Evolutionary conservation across 2,113 vertebrate species (phyloP).

Genomic region (Lycaon pictus): DNA sequence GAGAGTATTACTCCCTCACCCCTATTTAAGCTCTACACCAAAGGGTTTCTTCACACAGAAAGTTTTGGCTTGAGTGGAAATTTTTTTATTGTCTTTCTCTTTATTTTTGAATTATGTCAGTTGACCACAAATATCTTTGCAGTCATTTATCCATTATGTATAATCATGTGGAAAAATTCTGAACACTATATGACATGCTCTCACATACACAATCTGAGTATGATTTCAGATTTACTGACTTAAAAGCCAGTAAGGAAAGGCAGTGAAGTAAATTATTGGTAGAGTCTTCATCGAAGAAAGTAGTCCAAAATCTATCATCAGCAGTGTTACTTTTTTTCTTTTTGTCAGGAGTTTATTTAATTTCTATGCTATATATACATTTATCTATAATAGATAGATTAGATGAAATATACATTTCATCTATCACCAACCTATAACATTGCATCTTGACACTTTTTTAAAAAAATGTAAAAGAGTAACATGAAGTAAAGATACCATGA

Average conservation of each 20-base stretch:
- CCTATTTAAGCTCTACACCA: not conserved
- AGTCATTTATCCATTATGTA: not conserved
- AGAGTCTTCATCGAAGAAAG: not conserved
- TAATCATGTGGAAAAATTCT: not conserved
- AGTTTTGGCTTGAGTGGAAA: not conserved
- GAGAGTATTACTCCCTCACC: not conserved
- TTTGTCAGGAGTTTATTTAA: not conserved
- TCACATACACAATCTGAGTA: not conserved
- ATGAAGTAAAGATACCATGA: not conserved
- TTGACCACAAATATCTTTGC: not conserved
- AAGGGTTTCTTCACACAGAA: not conserved
- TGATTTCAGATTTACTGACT: conserved; percentile 26
- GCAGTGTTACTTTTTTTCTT: not conserved
- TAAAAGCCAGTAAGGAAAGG: not conserved
- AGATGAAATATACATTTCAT: not conserved
- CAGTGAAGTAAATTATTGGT: not conserved
- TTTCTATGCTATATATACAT: not conserved
- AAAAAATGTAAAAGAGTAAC: not conserved
- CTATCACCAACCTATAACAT: not conserved
- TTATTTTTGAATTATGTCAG: not conserved
- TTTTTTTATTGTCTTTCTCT: not conserved
- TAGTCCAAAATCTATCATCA: not conserved
- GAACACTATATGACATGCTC: not conserved
- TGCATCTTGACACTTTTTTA: not conserved
- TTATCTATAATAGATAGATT: too few species aligned